Conservation (phyloP, 2,797 vertebrate genomes). For the Phylloscopus collybita region DNA sequence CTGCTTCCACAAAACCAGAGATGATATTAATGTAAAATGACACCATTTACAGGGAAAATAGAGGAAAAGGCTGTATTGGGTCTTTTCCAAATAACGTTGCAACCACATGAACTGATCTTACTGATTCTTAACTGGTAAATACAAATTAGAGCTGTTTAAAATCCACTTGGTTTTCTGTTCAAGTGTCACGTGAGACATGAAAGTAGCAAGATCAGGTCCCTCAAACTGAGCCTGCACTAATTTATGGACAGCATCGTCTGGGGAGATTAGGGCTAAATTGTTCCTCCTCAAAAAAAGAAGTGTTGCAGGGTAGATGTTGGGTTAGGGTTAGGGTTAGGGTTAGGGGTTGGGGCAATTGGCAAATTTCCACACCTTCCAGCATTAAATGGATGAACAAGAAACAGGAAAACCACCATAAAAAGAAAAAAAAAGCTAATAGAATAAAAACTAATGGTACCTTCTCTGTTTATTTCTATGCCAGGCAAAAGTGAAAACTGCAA, state of each 20-base stretch:
- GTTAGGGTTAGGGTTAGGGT: no score
- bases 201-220: neutral
- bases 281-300: neutral
- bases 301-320: neutral
- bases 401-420: fast-evolving
- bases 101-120: neutral
- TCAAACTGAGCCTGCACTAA: neutral
- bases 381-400: neutral
- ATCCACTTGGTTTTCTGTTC: neutral
- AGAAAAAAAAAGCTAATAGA: neutral
- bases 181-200: neutral
- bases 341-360: fast-evolving
- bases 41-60: slow-evolving; percentile 7
- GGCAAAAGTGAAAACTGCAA: neutral
- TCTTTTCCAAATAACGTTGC: neutral
- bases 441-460: neutral
- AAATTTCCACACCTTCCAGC: neutral
- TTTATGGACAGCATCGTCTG: neutral
- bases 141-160: slow-evolving; percentile 36
- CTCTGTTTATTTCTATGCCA: neutral
- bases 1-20: slow-evolving; percentile 4
- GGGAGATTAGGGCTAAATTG: neutral
- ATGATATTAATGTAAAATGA: slow-evolving; percentile 15
- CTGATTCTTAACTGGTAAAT: slow-evolving; percentile 3
- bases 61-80: neutral